A percentile compares a stretch with the other conserved stretches of the same genome.
Evolutionary conservation across 2,888 invertebrate species (phyloP).

Genomic region (Agrochola macilenta): DNA sequence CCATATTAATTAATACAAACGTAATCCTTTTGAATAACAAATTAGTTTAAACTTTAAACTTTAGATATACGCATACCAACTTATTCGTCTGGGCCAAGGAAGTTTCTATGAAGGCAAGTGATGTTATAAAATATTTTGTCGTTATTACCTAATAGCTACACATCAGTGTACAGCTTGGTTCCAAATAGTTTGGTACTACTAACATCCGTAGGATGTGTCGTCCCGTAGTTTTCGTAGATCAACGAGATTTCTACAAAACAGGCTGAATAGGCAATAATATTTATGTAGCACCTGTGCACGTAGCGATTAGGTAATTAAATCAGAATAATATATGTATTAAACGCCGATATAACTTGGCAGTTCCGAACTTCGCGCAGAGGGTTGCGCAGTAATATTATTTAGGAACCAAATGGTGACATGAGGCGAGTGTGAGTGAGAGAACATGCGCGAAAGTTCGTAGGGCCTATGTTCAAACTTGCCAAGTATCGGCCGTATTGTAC

Average conservation of each 20-base stretch:
- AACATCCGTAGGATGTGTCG: neutral
- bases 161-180: neutral
- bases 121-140: conserved; percentile 31
- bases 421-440: no score
- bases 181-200: neutral
- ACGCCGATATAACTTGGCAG: no score
- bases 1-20: conserved; percentile 38
- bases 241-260: neutral
- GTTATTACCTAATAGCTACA: conserved; percentile 21
- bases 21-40: conserved; percentile 57
- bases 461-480: no score
- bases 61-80: conserved; percentile 40
- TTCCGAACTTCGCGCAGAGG: no score
- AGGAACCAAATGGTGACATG: no score
- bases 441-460: no score
- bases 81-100: conserved; percentile 32
- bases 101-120: conserved; percentile 34
- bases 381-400: no score
- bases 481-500: neutral
- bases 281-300: neutral
- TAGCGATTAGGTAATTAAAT: neutral
- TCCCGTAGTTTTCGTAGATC: neutral
- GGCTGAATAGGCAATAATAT: neutral
- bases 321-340: neutral
- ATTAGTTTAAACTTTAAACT: conserved; percentile 66